phyloP scores from a whole-genome alignment of 2,113 vertebrate genomes.

The Syrrhaptes paradoxus region DNA sequence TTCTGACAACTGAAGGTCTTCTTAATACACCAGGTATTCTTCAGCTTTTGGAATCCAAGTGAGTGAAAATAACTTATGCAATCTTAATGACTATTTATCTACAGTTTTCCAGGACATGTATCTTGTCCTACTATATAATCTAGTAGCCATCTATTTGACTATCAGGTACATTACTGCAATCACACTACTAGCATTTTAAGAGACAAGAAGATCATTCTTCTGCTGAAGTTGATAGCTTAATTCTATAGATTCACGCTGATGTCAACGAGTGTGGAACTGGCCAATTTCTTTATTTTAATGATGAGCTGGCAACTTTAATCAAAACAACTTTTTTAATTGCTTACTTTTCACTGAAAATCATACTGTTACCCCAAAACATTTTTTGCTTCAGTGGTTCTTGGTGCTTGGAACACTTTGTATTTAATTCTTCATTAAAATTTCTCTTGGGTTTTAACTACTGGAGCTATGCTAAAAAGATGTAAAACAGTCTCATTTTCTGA shows the following conservation, averaged over 20 bases:
- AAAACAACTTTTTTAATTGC: neutral
- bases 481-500: neutral
- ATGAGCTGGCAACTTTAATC: neutral
- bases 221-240: neutral
- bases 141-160: neutral
- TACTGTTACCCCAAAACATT: neutral
- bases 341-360: neutral
- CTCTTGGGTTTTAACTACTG: neutral
- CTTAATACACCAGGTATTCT: constrained; percentile 81
- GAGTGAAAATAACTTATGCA: constrained; percentile 52
- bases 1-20: constrained; percentile 88
- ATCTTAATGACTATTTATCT: neutral
- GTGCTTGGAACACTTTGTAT: neutral
- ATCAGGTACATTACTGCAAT: neutral
- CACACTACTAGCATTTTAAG: neutral
- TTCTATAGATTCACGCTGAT: neutral
- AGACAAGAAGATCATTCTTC: neutral
- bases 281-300: neutral
- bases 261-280: neutral
- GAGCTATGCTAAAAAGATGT: neutral
- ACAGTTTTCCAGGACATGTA: neutral
- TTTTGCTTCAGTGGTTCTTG: neutral
- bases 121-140: neutral
- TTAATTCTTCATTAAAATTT: neutral
- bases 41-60: constrained; percentile 88